Percentiles rank a stretch among this genome's conserved stretches.
Conservation (phyloP, 2,888 invertebrate genomes). For the Cecidostiba fungosa region DNA sequence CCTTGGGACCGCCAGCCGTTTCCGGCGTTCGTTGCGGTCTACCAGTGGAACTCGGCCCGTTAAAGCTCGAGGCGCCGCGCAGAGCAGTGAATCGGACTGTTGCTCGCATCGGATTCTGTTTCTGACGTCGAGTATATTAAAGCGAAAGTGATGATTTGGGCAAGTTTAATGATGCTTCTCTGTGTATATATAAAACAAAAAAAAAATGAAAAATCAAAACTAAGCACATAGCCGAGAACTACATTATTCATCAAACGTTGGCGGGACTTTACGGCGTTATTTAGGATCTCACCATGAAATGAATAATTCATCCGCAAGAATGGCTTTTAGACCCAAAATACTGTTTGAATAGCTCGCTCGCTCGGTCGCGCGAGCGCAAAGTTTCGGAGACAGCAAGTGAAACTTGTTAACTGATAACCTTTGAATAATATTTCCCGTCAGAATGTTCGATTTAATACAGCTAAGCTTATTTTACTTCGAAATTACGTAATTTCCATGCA, state of each 20-base stretch:
- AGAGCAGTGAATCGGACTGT: background rate
- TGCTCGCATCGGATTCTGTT: background rate
- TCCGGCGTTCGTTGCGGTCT: conserved; percentile 50
- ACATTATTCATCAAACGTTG: conserved; percentile 26
- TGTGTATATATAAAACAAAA: background rate
- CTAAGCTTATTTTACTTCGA: conserved; percentile 50
- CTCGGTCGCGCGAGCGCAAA: background rate
- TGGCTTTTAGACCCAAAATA: conserved; percentile 48
- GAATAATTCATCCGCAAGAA: conserved; percentile 53
- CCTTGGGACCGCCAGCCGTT: conserved; percentile 45
- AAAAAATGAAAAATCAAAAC: background rate
- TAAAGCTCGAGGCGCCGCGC: conserved; percentile 11
- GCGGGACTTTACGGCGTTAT: conserved; percentile 1
- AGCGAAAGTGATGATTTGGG: background rate
- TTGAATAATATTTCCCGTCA: conserved; percentile 59
- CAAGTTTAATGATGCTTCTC: background rate
- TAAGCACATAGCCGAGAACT: background rate
- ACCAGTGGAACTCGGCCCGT: conserved; percentile 37
- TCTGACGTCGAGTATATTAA: background rate
- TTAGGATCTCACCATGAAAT: conserved; percentile 31
- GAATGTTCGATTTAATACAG: conserved; percentile 50
- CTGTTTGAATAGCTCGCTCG: conserved; percentile 43
- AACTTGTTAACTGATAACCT: conserved; percentile 60
- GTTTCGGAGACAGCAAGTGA: conserved; percentile 49
- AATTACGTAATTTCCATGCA: conserved; percentile 58